phyloP scores from a whole-genome alignment of 2,888 invertebrate species.

The Artemia sinica region DNA sequence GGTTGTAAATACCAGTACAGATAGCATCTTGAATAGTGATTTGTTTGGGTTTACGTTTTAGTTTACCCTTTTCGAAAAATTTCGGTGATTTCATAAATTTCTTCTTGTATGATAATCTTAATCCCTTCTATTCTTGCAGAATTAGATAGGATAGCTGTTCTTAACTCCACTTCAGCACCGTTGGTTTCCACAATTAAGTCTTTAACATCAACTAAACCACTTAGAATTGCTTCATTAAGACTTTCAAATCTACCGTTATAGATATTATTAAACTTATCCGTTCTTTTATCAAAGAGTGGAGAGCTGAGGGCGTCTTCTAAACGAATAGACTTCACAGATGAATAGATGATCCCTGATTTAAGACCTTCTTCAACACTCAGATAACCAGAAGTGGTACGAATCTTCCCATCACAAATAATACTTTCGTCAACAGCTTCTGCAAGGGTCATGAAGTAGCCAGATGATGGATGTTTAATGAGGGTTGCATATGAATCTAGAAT shows the following conservation, averaged over 20 bases:
- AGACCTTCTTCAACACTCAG: conserved; percentile 51
- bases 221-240: conserved; percentile 52
- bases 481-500: conserved; percentile 64
- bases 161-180: conserved; percentile 46
- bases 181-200: conserved; percentile 54
- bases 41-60: too few species aligned
- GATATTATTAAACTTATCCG: conserved; percentile 58
- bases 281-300: conserved; percentile 50
- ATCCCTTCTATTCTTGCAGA: too few species aligned
- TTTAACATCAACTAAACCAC: conserved; percentile 50
- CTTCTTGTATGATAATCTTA: too few species aligned
- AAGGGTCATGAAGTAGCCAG: conserved; percentile 44
- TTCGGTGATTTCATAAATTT: too few species aligned
- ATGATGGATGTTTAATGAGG: conserved; percentile 32
- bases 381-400: conserved; percentile 42
- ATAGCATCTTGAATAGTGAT: conserved; percentile 42
- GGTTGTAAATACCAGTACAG: conserved; percentile 59
- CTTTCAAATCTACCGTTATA: conserved; percentile 53
- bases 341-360: conserved; percentile 48
- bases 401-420: conserved; percentile 47
- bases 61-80: too few species aligned
- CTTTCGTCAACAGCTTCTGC: conserved; percentile 50
- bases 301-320: conserved; percentile 58
- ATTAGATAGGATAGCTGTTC: conserved; percentile 37
- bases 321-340: conserved; percentile 44